A percentile compares a stretch with the other conserved stretches of the same genome.
Evolutionary conservation across 1,140 invertebrate species (phyloP).

Genomic region (Campodea augens): DNA sequence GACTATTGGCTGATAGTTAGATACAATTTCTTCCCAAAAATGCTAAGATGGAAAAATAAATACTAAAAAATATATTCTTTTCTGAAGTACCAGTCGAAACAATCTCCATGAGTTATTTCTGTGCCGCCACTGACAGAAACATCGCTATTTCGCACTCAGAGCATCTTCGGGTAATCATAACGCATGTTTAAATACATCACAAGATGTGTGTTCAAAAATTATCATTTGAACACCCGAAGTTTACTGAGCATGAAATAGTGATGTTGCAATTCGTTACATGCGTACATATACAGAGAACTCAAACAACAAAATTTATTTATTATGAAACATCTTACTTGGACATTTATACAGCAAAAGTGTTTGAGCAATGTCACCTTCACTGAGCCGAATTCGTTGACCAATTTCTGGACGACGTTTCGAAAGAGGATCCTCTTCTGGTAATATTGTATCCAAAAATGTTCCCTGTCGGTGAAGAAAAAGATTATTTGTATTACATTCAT

Average conservation of each 20-base stretch:
- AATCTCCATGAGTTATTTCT: too few relatives aligned
- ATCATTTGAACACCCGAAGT: too few relatives aligned
- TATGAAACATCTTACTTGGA: slow-evolving; percentile 44
- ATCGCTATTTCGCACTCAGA: too few relatives aligned
- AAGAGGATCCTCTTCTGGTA: slow-evolving; percentile 62
- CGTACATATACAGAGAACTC: slow-evolving; percentile 2
- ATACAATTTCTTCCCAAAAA: too few relatives aligned
- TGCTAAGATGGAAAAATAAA: too few relatives aligned
- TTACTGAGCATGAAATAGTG: neutral
- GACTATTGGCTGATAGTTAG: too few relatives aligned
- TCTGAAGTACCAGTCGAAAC: too few relatives aligned
- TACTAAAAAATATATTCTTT: too few relatives aligned
- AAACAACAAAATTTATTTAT: neutral
- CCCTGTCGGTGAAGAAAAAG: slow-evolving; percentile 28
- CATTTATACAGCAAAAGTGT: slow-evolving; percentile 93
- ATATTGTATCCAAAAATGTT: slow-evolving; percentile 85
- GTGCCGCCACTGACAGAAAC: too few relatives aligned
- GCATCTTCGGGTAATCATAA: too few relatives aligned
- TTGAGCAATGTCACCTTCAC: slow-evolving; percentile 85
- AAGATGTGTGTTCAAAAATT: too few relatives aligned
- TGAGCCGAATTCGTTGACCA: slow-evolving; percentile 76
- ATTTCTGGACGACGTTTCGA: slow-evolving; percentile 68
- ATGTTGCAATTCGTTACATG: slow-evolving; percentile 2
- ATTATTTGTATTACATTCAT: slow-evolving; percentile 2
- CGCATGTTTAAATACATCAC: too few relatives aligned